Conservation (phyloP, 2,888 invertebrate species). For the Cantharis flavilabris region DNA sequence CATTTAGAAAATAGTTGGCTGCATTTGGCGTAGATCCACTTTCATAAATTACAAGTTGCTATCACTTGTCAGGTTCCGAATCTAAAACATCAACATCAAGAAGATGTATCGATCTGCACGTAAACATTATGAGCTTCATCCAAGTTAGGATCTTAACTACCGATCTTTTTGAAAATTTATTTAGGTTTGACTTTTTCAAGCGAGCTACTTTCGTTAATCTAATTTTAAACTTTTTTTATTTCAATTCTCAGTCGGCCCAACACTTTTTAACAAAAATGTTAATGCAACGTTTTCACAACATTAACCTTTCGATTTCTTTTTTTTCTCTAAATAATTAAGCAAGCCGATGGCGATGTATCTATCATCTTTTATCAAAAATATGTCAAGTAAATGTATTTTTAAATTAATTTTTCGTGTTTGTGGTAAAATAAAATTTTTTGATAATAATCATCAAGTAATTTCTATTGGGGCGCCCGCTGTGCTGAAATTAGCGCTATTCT, state of each 20-base stretch:
- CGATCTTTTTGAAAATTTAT: conserved; percentile 23
- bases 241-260: conserved; percentile 7
- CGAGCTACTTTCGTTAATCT: conserved; percentile 17
- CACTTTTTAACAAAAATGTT: neutral
- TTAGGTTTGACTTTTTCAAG: conserved; percentile 13
- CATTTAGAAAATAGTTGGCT: conserved; percentile 20
- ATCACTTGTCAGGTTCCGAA: conserved; percentile 22
- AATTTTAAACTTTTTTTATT: conserved; percentile 17
- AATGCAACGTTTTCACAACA: neutral
- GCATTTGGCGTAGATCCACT: conserved; percentile 21
- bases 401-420: neutral
- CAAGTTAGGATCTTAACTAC: conserved; percentile 17
- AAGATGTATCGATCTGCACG: conserved; percentile 13
- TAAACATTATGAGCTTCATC: conserved; percentile 19
- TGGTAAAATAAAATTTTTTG: neutral
- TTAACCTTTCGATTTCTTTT: neutral
- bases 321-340: neutral
- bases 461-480: neutral
- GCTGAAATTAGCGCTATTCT: neutral
- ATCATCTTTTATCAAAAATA: neutral
- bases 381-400: neutral
- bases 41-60: conserved; percentile 27
- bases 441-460: neutral
- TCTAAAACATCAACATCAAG: conserved; percentile 22
- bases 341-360: too few species aligned